Evolutionary conservation across 1,140 invertebrate genomes (phyloP), one percentile per base, ranked within the genome.

Genomic region (Cataglyphis hispanica): DNA sequence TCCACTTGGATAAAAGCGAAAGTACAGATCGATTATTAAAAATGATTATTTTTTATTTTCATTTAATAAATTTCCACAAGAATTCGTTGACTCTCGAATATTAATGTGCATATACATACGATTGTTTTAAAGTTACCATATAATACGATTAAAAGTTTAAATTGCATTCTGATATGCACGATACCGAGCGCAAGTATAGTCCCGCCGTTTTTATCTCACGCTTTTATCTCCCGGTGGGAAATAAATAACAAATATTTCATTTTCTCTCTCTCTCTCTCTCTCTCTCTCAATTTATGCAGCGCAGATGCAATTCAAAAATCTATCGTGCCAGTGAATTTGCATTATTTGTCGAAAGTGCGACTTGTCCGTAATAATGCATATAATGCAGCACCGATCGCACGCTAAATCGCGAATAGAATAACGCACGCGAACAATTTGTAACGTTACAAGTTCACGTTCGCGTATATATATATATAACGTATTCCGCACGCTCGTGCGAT

Each of bases 391-490:
- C 13, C 31, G 46, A 69, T 56, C 31, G 63, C 27, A 27, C n/a
- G 27, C 46, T 31, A 50, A 84, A 53, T 75, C 40, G 8, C 31
- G 53, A 81, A 34, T 37, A 69, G 13, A 64, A 66, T 7, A 50
- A 40, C 56, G 5, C 40, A 34, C 13, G 22, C 78, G 6, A 2
- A 31, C 76, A 19, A 22, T 58, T 70, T 70, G 22, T 31, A 76
- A 67, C 46, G 1, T 22, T 40, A 40, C 60, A 77, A 85, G 37
- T 85, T 78, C 50, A 77, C n/a, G 72, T 69, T 85, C 50, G 75
- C 50, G 22, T 67, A 85, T 58, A n/a, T n/a, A n/a, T n/a, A n/a
- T n/a, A n/a, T 66, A 60, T 46, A 78, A 77, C 19, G n/a, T 61
- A 77, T 85, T 76, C 58, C 58, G 43, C 58, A 53, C 46, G n/a